Base-by-base conservation (phyloP, 1,140 invertebrate genomes). In the Ips typographus region DNA sequence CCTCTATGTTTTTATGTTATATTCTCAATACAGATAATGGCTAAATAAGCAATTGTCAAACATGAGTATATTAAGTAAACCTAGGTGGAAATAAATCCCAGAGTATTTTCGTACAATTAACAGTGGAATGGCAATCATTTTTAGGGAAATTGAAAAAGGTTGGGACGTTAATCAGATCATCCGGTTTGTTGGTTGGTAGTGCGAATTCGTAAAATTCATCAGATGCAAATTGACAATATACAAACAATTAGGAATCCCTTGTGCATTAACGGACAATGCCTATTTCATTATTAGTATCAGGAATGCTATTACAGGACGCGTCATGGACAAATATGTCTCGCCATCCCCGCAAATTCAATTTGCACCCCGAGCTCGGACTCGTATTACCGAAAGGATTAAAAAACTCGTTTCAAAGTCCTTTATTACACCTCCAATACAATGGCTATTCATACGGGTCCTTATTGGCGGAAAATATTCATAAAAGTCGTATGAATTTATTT, bases 211-310 rank as follows among this genome's bases (percentile, higher is more conserved):
- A 75, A 77, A 78, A 77, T 76, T 77, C 72, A 78, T 78, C 75
- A 77, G 63, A 79, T 79, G 77, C 74, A 79, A 78, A 79, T 79
- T 78, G 78, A 77, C 78, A 79, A 78, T 78, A 76, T 75, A 78
- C 77, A 79, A 79, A 79, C 77, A 79, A 79, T 79, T 78, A 78
- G 73, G 62, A 72, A 73, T 75, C 78, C 76, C 75, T 75, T 72
- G 74, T 73, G 70, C 70, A 71, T 71, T 69, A 71, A 67, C 70
- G 61, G 73, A 79, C 77, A 79, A 79, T 77, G 77, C 73, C 73
- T 75, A 75, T 77, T 76, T 75, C 74, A 76, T 77, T 77, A 77
- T 78, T 79, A 77, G 76, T 75, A 75, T 72, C 73, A 76, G 75
- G 75, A 79, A 79, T 78, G 77, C 75, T 75, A 76, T 79, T 78